Base-by-base conservation (phyloP, 2,797 vertebrate genomes). In the Tachyglossus aculeatus region DNA sequence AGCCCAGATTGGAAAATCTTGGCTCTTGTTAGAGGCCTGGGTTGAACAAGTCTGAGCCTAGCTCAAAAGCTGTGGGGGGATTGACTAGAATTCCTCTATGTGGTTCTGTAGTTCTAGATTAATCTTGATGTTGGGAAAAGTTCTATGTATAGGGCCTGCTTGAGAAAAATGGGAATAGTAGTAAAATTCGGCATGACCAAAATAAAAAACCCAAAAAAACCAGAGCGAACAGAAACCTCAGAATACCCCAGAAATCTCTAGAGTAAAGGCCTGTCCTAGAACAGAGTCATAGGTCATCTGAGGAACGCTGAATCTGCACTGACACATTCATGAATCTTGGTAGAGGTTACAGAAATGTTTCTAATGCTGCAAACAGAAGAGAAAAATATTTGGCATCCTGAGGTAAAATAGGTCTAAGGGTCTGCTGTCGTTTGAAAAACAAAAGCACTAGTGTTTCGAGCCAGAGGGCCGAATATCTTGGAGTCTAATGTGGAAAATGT, bases 401-500 rank as follows among this genome's bases (percentile, higher is more conserved):
- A 71, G 7, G 38, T 40, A 77, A 82, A 86, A 51, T 61, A 64
- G 69, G 53, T 83, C 67, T 68, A 55, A 85, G 73, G 55, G 66
- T 82, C 74, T 88, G 72, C 63, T 86, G 66, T 86, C 87, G 79
- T 50, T 47, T 81, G 37, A 84, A 88, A 80, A 86, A 89, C 84
- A 90, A 91, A 90, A 90, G 85, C 38, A 84, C 40, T 75, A 83
- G 81, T 92, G 90, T 92, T 90, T 84, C 79, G 77, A 83, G 59
- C 52, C 82, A 77, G 50, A 80, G 75, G 16, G 38, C 81, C 78
- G 90, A 91, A 62, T 77, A 79, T 86, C 83, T 91, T 91, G 82
- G 88, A 91, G 86, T 88, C 78, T 73, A 88, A 78, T 39, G 67
- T 33, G 58, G 88, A 93, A 90, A 91, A 90, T 80, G 52, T 88